These are phyloP conservation scores for Scophthalmus maximus DNA, from an alignment of 2,113 vertebrate species.

Conservation along the genomic window DNA sequence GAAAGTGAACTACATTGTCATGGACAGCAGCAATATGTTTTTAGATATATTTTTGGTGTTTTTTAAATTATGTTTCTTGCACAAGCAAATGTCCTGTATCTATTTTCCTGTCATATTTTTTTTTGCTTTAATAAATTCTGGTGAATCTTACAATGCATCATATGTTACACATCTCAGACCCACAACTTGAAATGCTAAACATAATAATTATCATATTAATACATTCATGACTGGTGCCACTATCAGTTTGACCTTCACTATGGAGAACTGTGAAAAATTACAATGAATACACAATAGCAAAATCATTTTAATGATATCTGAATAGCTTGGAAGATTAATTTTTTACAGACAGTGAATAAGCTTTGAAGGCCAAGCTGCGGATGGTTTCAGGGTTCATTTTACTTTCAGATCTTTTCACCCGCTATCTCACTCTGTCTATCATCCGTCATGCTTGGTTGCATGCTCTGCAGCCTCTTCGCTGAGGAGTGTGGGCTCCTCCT, in stretches of 20 bases:
- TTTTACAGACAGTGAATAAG: background rate
- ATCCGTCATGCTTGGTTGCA: conserved; percentile 26
- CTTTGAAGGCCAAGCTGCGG: conserved; percentile 10
- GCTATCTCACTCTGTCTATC: background rate
- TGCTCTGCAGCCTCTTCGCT: conserved; percentile 31
- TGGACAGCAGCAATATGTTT: background rate
- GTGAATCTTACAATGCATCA: background rate
- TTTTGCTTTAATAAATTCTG: conserved; percentile 25
- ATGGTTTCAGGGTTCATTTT: background rate
- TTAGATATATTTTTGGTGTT: background rate
- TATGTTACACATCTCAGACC: background rate
- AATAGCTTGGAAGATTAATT: background rate
- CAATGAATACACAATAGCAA: too few relatives aligned
- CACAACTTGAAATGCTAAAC: too few relatives aligned
- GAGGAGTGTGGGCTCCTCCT: conserved; percentile 5
- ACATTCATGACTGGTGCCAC: too few relatives aligned
- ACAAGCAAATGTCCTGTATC: background rate
- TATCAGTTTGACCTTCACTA: too few relatives aligned
- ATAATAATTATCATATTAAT: too few relatives aligned
- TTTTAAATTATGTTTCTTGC: background rate
- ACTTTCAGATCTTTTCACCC: conserved; percentile 2
- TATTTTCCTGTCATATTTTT: background rate
- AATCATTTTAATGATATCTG: background rate
- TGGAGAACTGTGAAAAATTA: too few relatives aligned
- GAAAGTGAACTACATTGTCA: background rate